Conservation (phyloP, 2,888 invertebrate genomes). For the Dendrolimus pini region DNA sequence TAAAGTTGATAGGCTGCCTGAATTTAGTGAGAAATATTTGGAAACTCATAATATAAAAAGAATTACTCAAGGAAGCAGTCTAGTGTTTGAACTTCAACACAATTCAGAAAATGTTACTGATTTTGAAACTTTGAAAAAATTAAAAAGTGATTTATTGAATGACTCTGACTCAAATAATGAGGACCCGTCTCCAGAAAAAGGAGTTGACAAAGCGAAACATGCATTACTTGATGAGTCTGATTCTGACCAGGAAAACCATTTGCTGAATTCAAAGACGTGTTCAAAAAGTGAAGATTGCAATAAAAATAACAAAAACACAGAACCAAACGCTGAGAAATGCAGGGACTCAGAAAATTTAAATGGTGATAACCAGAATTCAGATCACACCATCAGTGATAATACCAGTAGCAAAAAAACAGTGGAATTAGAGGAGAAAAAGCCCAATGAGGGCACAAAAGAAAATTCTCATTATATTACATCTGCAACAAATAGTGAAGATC, state of each 20-base stretch:
- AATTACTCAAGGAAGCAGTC: slow-evolving; percentile 30
- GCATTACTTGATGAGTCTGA: slow-evolving; percentile 24
- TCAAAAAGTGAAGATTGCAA: background rate
- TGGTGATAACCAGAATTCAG: too few species aligned
- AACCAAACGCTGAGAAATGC: background rate
- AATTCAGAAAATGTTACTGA: slow-evolving; percentile 5
- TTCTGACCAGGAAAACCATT: slow-evolving; percentile 17
- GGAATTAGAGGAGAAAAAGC: too few species aligned
- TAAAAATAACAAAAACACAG: background rate
- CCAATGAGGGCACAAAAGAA: background rate
- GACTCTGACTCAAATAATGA: slow-evolving; percentile 28
- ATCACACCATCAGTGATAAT: too few species aligned
- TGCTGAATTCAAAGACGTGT: slow-evolving; percentile 3
- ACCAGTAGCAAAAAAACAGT: too few species aligned
- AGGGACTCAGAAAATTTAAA: too few species aligned
- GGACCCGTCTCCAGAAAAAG: background rate
- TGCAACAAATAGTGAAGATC: background rate
- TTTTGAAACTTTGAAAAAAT: slow-evolving; percentile 12
- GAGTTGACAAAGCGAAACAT: slow-evolving; percentile 6
- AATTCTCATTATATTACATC: slow-evolving; percentile 1
- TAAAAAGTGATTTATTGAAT: slow-evolving; percentile 26
- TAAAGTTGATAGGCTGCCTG: slow-evolving; percentile 36
- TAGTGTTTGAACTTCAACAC: slow-evolving; percentile 28
- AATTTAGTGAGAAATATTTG: slow-evolving; percentile 35
- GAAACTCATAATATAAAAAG: slow-evolving; percentile 31